phyloP scores from a whole-genome alignment of 2,113 vertebrate genomes.

The Pungitius pungitius region DNA sequence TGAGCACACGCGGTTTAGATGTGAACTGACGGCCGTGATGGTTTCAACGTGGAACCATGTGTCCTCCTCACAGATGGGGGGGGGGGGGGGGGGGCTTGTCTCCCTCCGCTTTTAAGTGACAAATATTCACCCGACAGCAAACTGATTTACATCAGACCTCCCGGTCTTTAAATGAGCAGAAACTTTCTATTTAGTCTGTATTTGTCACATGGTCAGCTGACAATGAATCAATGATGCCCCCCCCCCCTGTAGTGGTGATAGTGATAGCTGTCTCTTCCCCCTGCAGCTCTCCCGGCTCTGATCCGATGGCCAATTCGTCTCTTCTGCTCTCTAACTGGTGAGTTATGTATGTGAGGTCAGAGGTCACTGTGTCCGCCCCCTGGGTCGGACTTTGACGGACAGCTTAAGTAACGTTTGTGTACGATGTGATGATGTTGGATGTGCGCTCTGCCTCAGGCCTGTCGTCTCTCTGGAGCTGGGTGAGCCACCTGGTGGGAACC shows the following conservation, averaged over 20 bases:
- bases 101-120: not conserved
- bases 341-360: slow-evolving; percentile 30
- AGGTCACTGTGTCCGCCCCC: not conserved
- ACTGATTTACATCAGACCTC: not conserved
- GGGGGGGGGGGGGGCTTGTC: too few relatives aligned
- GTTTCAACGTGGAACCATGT: not conserved
- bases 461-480: slow-evolving; percentile 73
- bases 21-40: not conserved
- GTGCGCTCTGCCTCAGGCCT: slow-evolving; percentile 55
- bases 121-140: not conserved
- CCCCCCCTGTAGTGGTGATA: not conserved
- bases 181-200: not conserved
- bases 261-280: not conserved
- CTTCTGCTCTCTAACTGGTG: slow-evolving; percentile 76
- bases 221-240: not conserved
- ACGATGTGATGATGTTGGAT: not conserved
- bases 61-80: not conserved
- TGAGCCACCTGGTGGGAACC: slow-evolving; percentile 68
- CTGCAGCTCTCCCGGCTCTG: slow-evolving; percentile 69
- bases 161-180: not conserved
- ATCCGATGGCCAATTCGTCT: slow-evolving; percentile 74
- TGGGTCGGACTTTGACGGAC: not conserved
- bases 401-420: not conserved
- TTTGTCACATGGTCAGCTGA: not conserved
- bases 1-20: not conserved